These are phyloP conservation scores for Acropternis orthonyx DNA, from an alignment of 2,797 vertebrate species.

Conservation along the genomic window DNA sequence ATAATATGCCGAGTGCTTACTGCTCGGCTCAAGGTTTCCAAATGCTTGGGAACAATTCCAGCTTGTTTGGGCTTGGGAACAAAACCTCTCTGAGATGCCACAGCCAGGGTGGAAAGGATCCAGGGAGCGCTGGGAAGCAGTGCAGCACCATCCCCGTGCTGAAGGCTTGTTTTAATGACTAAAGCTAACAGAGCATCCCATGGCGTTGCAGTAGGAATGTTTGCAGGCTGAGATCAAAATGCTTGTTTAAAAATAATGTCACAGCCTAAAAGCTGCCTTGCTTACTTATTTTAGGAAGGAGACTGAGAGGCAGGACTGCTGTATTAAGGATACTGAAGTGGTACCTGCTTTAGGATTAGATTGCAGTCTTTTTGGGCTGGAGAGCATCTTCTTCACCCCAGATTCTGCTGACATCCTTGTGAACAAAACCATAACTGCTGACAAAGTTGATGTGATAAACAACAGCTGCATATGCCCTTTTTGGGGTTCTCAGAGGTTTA, in stretches of 20 bases:
- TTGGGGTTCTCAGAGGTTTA: neutral
- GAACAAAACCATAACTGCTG: neutral
- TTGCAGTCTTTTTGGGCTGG: neutral
- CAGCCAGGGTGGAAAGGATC: constrained; percentile 62
- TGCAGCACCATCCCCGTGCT: neutral
- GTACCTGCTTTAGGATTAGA: neutral
- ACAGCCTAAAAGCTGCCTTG: neutral
- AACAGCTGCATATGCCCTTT: neutral
- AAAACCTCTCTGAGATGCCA: constrained; percentile 33
- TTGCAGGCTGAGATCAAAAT: neutral
- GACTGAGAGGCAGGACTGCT: neutral
- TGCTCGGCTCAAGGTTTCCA: constrained; percentile 28
- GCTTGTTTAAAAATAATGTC: neutral
- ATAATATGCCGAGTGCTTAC: constrained; percentile 2
- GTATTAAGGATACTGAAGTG: neutral
- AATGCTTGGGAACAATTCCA: constrained; percentile 49
- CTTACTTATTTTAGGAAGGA: neutral
- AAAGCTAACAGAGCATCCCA: constrained; percentile 15
- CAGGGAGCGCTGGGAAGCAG: neutral
- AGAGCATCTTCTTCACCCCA: neutral
- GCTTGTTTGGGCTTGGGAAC: constrained; percentile 48
- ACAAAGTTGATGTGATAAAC: neutral
- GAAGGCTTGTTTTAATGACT: constrained; percentile 27
- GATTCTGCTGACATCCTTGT: neutral
- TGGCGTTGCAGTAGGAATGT: neutral